Percentiles rank a stretch among this genome's conserved stretches.
phyloP scores from a whole-genome alignment of 2,797 vertebrate genomes.

The Diplodus sargus region DNA sequence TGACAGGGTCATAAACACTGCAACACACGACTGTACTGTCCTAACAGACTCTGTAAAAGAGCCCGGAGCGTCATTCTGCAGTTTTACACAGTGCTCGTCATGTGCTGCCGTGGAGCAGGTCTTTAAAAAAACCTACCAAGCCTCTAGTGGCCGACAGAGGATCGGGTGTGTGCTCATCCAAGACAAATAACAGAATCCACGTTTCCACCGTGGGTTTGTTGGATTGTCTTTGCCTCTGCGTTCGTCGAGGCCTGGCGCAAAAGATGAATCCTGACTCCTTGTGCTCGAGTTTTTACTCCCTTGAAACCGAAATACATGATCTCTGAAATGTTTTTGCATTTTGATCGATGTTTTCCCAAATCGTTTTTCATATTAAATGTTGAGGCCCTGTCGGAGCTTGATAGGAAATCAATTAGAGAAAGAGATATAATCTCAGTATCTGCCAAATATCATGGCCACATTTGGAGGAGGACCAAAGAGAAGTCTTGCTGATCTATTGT shows the following conservation, averaged over 20 bases:
- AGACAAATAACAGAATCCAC: conserved; percentile 27
- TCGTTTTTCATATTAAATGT: conserved; percentile 18
- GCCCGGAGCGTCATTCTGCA: conserved; percentile 25
- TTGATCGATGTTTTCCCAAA: conserved; percentile 21
- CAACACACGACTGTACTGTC: conserved; percentile 34
- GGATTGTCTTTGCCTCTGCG: conserved; percentile 6
- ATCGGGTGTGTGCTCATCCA: conserved; percentile 2
- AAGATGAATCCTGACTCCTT: conserved; percentile 15
- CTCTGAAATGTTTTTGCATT: conserved; percentile 7
- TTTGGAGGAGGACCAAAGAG: conserved; percentile 60
- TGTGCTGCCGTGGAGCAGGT: conserved; percentile 28
- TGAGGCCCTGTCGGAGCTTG: conserved; percentile 22
- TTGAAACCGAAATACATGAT: conserved; percentile 7
- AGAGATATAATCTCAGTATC: conserved; percentile 21
- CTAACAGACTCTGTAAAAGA: conserved; percentile 55
- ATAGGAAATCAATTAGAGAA: conserved; percentile 41
- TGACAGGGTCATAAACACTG: conserved; percentile 62
- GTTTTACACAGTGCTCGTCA: conserved; percentile 33
- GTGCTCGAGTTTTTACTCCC: neutral
- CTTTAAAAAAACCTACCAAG: conserved; percentile 31
- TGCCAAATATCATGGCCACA: conserved; percentile 41
- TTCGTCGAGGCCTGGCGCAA: conserved; percentile 32
- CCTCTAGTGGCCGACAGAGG: conserved; percentile 14
- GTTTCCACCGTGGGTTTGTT: conserved; percentile 20
- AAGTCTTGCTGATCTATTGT: conserved; percentile 49